phyloP scores from a whole-genome alignment of 35 echinoderm and acorn worm genomes.

The Patiria miniata region DNA sequence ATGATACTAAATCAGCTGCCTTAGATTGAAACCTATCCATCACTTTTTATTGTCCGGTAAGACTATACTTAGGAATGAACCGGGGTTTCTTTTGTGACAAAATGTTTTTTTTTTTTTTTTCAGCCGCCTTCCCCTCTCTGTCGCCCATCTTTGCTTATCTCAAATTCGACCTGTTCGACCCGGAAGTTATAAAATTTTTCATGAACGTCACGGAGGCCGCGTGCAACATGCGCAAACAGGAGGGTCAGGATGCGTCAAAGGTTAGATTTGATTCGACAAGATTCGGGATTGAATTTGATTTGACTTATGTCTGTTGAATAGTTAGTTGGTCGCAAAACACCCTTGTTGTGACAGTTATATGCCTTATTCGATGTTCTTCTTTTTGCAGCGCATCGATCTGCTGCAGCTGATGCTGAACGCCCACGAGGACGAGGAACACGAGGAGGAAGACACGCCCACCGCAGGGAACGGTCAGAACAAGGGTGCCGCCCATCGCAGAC shows the following conservation, averaged over 20 bases:
- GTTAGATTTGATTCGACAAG: not conserved
- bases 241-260: not conserved
- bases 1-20: no score
- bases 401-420: constrained; percentile 80
- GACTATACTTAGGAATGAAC: no score
- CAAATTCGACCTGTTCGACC: constrained; percentile 21
- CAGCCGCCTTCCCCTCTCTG: constrained; percentile 38
- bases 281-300: no score
- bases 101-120: not conserved
- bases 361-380: no score
- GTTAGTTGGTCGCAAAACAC: no score
- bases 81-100: no score
- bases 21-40: no score
- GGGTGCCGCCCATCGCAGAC: not conserved
- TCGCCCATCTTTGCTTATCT: constrained; percentile 17
- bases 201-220: constrained; percentile 34
- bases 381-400: constrained; percentile 56
- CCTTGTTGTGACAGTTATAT: no score
- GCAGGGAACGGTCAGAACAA: not conserved
- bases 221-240: constrained; percentile 16
- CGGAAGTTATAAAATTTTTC: constrained; percentile 39
- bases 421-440: constrained; percentile 43
- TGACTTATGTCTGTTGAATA: not conserved
- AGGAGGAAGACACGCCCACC: not conserved
- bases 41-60: no score